Evolutionary conservation across 2,113 vertebrate species (phyloP).

Genomic region (Aspidoscelis tigris): DNA sequence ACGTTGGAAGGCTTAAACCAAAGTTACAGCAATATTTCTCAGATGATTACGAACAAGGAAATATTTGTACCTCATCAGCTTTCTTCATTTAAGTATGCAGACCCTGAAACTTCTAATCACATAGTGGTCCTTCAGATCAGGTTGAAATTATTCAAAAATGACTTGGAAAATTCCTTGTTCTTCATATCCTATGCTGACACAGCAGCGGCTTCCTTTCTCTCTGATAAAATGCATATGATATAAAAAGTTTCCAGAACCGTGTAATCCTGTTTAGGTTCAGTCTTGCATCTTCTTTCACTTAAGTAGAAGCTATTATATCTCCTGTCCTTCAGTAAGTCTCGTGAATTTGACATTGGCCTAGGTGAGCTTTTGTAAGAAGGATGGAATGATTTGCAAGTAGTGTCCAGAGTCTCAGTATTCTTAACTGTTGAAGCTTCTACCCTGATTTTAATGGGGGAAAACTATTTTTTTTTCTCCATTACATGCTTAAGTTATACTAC

Average conservation of each 20-base stretch:
- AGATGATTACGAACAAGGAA: neutral
- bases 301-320: constrained; percentile 43
- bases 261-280: constrained; percentile 34
- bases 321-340: constrained; percentile 34
- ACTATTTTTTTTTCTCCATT: constrained; percentile 59
- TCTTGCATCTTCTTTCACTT: constrained; percentile 68
- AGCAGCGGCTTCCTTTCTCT: constrained; percentile 44
- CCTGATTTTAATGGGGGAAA: constrained; percentile 17
- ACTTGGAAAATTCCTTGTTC: constrained; percentile 54
- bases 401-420: constrained; percentile 39
- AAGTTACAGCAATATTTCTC: neutral
- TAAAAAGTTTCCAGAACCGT: constrained; percentile 22
- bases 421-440: constrained; percentile 31
- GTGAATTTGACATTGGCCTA: constrained; percentile 20
- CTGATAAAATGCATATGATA: constrained; percentile 40
- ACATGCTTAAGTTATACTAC: constrained; percentile 30
- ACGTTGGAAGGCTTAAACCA: neutral
- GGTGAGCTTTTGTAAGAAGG: constrained; percentile 34
- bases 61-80: constrained; percentile 1
- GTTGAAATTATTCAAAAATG: constrained; percentile 47
- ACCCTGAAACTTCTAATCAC: constrained; percentile 1
- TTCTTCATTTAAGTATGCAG: neutral
- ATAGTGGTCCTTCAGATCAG: constrained; percentile 37
- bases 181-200: constrained; percentile 59
- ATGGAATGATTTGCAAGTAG: constrained; percentile 27